Evolutionary conservation across 2,113 vertebrate genomes (phyloP).

Genomic region (Oxyura jamaicensis): DNA sequence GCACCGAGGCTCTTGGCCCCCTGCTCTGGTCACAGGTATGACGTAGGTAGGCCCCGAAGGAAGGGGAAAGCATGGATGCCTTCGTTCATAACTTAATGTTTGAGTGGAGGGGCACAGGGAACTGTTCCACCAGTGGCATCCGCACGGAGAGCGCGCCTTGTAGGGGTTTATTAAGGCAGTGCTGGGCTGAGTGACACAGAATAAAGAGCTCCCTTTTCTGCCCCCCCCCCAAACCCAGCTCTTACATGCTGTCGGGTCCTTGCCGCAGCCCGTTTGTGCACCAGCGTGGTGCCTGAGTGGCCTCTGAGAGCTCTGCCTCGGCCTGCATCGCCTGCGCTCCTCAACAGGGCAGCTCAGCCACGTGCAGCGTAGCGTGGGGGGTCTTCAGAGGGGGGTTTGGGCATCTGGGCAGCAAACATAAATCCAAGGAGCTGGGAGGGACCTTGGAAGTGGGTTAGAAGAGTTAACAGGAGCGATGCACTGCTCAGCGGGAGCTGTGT

Average conservation of each 20-base stretch:
- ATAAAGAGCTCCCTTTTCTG: not conserved
- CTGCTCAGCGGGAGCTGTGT: not conserved
- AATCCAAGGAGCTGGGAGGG: not conserved
- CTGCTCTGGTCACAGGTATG: not conserved
- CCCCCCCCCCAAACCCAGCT: not conserved
- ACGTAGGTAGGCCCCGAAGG: not conserved
- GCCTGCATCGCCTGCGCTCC: not conserved
- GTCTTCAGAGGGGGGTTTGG: not conserved
- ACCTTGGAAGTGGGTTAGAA: not conserved
- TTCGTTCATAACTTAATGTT: not conserved
- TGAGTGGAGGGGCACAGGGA: not conserved
- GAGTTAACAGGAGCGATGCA: not conserved
- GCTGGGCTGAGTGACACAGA: not conserved
- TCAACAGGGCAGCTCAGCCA: not conserved
- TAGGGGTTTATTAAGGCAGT: not conserved
- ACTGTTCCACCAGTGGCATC: not conserved
- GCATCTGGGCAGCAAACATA: not conserved
- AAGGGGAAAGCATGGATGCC: not conserved
- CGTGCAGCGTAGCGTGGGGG: not conserved
- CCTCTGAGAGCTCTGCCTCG: not conserved
- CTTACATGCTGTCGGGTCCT: not conserved
- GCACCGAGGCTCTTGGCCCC: not conserved
- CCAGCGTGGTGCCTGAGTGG: not conserved
- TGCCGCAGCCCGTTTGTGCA: not conserved
- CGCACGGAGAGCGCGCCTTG: not conserved